Evolutionary conservation across 2,797 vertebrate genomes (phyloP).

Genomic region (Poeciliopsis gracilis): DNA sequence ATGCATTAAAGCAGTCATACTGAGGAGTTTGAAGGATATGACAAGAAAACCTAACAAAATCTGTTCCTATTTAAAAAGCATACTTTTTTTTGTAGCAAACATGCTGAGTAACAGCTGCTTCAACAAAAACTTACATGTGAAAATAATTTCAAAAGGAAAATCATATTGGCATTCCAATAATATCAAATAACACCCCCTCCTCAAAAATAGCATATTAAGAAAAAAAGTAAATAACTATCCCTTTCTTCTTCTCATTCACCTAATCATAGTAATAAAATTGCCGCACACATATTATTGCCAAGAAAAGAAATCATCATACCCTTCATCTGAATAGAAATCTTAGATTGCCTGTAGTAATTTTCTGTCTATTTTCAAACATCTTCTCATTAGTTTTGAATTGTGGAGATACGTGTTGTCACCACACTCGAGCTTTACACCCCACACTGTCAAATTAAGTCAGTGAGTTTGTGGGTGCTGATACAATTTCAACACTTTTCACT

Average conservation of each 20-base stretch:
- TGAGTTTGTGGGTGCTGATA: slow-evolving; percentile 47
- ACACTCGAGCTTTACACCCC: slow-evolving; percentile 39
- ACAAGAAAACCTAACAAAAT: slow-evolving; percentile 4
- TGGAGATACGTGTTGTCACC: slow-evolving; percentile 44
- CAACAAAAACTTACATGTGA: slow-evolving; percentile 12
- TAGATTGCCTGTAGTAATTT: slow-evolving; percentile 32
- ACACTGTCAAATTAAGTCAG: slow-evolving; percentile 62
- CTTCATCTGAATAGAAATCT: slow-evolving; percentile 9
- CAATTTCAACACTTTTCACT: slow-evolving; percentile 49
- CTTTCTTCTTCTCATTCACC: slow-evolving; percentile 6
- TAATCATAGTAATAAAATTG: slow-evolving; percentile 18
- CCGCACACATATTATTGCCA: slow-evolving; percentile 7
- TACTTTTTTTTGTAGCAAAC: slow-evolving; percentile 7
- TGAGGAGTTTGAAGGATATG: neutral
- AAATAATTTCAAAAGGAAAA: slow-evolving; percentile 20
- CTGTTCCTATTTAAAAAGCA: neutral
- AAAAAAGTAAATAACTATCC: slow-evolving; percentile 8
- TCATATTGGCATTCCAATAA: slow-evolving; percentile 10
- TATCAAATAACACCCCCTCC: neutral
- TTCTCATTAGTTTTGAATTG: slow-evolving; percentile 55
- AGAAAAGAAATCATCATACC: slow-evolving; percentile 18
- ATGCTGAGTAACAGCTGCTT: slow-evolving; percentile 14
- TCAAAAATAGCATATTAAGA: slow-evolving; percentile 7
- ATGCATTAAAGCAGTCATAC: neutral
- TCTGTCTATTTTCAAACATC: slow-evolving; percentile 48